phyloP scores from a whole-genome alignment of 2,888 invertebrate genomes.

The Andrena praecox region DNA sequence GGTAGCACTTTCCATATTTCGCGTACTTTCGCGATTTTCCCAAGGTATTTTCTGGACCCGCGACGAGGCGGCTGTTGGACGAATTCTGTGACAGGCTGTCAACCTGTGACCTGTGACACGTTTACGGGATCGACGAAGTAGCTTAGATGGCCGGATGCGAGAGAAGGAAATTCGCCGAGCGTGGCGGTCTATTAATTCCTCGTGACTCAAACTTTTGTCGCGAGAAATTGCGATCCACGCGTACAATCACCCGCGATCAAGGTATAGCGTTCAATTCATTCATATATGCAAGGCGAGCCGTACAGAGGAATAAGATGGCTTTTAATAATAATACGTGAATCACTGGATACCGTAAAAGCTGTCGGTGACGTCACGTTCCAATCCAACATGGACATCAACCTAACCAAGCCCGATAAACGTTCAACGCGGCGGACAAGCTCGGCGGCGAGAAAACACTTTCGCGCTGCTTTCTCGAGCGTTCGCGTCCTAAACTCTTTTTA shows the following conservation, averaged over 20 bases:
- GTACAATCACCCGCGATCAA: constrained; percentile 48
- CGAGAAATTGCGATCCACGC: constrained; percentile 53
- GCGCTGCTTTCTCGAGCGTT: not conserved
- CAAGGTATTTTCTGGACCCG: not conserved
- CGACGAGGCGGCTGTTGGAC: not conserved
- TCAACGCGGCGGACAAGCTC: not conserved
- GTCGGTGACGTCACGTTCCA: constrained; percentile 52
- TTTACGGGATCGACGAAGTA: constrained; percentile 18
- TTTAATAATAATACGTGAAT: constrained; percentile 71
- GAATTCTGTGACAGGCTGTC: not conserved
- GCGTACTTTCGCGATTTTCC: no score
- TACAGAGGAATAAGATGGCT: constrained; percentile 33
- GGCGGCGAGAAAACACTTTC: not conserved
- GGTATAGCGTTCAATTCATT: constrained; percentile 42
- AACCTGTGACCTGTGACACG: not conserved
- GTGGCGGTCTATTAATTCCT: constrained; percentile 47
- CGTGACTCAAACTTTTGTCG: constrained; percentile 58
- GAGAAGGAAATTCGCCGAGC: constrained; percentile 39
- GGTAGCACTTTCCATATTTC: no score
- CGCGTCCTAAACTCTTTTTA: not conserved
- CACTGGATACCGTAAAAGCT: constrained; percentile 56
- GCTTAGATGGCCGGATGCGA: constrained; percentile 36
- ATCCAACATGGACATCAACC: constrained; percentile 31
- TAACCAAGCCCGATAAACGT: constrained; percentile 9
- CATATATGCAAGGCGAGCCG: constrained; percentile 44